Evolutionary conservation across 92 coral and sea anemone genomes (phyloP).

Genomic region (Muricea muricata): DNA sequence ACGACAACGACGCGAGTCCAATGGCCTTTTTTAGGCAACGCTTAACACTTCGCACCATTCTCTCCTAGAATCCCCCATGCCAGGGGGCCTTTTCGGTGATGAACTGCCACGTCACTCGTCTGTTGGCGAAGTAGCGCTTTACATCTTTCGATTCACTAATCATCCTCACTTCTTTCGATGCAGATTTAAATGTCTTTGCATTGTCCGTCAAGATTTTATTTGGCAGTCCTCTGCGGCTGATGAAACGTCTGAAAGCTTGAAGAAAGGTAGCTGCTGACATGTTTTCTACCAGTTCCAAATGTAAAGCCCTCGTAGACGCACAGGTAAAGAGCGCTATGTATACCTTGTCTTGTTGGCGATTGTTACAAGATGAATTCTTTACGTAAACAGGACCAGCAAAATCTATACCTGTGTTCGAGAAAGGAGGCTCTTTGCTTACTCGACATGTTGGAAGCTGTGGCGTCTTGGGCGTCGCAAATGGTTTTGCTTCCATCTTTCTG

Average conservation of each 20-base stretch:
- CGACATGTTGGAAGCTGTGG: not conserved
- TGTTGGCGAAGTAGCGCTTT: conserved; percentile 15
- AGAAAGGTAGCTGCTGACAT: no score
- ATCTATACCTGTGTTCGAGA: not conserved
- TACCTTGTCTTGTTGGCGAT: not conserved
- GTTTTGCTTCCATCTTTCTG: not conserved
- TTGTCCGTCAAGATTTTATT: conserved; percentile 2
- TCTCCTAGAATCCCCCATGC: conserved; percentile 49
- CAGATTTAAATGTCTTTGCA: conserved; percentile 38
- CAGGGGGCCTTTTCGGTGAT: conserved; percentile 38
- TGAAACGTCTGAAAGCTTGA: not conserved
- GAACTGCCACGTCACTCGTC: conserved; percentile 26
- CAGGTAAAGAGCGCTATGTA: not conserved
- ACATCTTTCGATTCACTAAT: no score
- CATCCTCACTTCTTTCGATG: conserved; percentile 30
- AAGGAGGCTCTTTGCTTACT: not conserved
- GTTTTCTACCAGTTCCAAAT: not conserved
- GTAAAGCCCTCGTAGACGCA: not conserved
- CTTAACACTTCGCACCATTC: conserved; percentile 26
- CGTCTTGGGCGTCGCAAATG: not conserved
- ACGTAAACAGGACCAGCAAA: not conserved
- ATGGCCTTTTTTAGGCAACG: no score
- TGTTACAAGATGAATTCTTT: not conserved
- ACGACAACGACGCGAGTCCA: no score
- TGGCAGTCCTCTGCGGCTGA: not conserved